Evolutionary conservation across 2,888 invertebrate genomes (phyloP).

Genomic region (Litoditis marina): DNA sequence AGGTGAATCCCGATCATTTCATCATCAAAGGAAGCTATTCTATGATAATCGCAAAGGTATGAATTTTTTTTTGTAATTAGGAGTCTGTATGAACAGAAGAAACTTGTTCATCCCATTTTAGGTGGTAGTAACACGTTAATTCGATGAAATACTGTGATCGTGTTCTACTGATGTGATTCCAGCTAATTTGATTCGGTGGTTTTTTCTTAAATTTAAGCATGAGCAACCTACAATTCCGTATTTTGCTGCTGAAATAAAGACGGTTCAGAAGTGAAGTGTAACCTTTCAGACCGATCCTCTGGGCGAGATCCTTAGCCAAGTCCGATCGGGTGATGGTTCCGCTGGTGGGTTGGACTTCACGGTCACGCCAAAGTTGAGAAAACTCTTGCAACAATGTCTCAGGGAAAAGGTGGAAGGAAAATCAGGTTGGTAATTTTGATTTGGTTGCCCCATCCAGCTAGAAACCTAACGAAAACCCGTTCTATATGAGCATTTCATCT

Average conservation of each 20-base stretch:
- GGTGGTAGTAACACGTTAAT: not conserved
- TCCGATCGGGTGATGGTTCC: slow-evolving; percentile 1
- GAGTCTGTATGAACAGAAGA: not conserved
- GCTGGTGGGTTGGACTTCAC: slow-evolving; percentile 9
- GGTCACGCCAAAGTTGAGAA: slow-evolving; percentile 12
- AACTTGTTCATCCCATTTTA: not conserved
- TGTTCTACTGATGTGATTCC: too few species aligned
- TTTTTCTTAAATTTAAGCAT: too few species aligned
- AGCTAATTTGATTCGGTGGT: too few species aligned
- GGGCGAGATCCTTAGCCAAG: slow-evolving; percentile 8
- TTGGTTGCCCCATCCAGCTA: not conserved
- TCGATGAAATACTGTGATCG: too few species aligned
- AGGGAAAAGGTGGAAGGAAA: slow-evolving; percentile 2
- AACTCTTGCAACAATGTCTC: slow-evolving; percentile 8
- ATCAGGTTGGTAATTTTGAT: not conserved
- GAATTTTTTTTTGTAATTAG: too few species aligned
- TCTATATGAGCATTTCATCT: too few species aligned
- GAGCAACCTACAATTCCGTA: too few species aligned
- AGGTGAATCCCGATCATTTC: slow-evolving; percentile 26
- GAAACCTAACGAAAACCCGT: too few species aligned
- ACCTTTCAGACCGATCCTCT: slow-evolving; percentile 17
- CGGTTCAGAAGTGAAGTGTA: too few species aligned
- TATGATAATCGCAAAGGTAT: slow-evolving; percentile 26
- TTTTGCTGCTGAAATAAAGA: too few species aligned
- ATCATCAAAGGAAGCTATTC: slow-evolving; percentile 33